Evolutionary conservation across 2,797 vertebrate genomes (phyloP), one percentile per base, ranked within the genome.

Genomic region (Aselliscus stoliczkanus): DNA sequence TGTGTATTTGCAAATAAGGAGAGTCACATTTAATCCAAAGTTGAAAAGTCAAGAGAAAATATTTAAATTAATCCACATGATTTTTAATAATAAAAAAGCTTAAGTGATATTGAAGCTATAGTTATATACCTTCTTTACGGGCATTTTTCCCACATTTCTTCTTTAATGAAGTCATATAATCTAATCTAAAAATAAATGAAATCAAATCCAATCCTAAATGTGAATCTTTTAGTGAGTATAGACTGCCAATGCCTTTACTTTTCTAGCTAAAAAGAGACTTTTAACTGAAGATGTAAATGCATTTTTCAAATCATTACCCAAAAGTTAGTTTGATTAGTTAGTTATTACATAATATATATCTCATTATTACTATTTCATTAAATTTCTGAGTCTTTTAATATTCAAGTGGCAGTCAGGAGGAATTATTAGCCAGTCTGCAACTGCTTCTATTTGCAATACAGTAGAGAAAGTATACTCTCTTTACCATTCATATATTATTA

Each of bases 41-140:
- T 64, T 81, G n/a, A 87, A 62, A 87, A 65, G 6, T 94, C 27
- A 52, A 88, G 52, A 81, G 25, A 50, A 69, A 65, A 65, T 88
- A 25, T 58, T 56, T 84, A 76, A 39, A 13, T 86, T 82, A 88
- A 67, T 58, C 34, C 29, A 80, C n/a, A 65, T 50, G 52, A 72
- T 58, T 96, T 93, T 96, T 91, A 90, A 76, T 87, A 47, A 79
- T 50, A 73, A 94, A 93, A 93, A 65, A 34, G 3, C 2, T 94
- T 79, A 80, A 65, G 29, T 65, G n/a, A 72, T 64, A 93, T 75
- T 95, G n/a, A 95, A 92, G 14, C 7, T 47, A 4, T 67, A 81
- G 37, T 64, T 50, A 67, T 20, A 75, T n/a, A n/a, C 20, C 69
- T 29, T 65, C 23, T 13, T 83, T 62, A 82, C 73, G 14, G 23